These are phyloP conservation scores for Agonopterix arenella DNA, from an alignment of 2,888 invertebrate species.

Conservation along the genomic window DNA sequence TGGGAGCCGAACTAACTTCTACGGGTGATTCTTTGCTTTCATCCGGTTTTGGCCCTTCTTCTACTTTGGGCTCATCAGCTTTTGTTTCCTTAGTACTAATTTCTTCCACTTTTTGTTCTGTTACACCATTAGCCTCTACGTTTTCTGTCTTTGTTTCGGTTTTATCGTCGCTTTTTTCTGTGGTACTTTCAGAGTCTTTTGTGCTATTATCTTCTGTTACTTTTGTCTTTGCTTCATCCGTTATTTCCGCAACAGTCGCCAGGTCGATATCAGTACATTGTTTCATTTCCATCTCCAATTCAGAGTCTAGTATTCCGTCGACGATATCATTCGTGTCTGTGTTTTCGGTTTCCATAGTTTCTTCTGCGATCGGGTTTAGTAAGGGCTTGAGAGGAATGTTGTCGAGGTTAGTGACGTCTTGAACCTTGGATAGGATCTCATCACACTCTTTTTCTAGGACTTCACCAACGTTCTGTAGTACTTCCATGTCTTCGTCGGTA, in stretches of 20 bases:
- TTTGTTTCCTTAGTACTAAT: slow-evolving; percentile 18
- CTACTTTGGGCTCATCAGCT: slow-evolving; percentile 7
- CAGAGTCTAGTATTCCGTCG: slow-evolving; percentile 57
- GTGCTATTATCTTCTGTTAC: slow-evolving; percentile 12
- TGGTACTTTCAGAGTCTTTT: slow-evolving; percentile 9
- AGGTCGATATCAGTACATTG: slow-evolving; percentile 35
- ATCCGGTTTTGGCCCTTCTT: not conserved
- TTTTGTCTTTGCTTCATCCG: slow-evolving; percentile 21
- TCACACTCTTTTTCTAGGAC: slow-evolving; percentile 69
- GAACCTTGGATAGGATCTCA: slow-evolving; percentile 66
- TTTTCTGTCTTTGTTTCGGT: slow-evolving; percentile 17
- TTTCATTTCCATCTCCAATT: slow-evolving; percentile 55
- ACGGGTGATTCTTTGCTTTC: not conserved
- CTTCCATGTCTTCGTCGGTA: slow-evolving; percentile 48
- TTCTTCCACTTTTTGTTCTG: slow-evolving; percentile 15
- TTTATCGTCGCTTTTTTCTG: slow-evolving; percentile 2
- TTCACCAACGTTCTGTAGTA: slow-evolving; percentile 54
- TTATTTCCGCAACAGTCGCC: slow-evolving; percentile 28
- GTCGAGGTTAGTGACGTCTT: slow-evolving; percentile 62
- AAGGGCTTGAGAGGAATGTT: slow-evolving; percentile 56
- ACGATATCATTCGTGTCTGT: slow-evolving; percentile 56
- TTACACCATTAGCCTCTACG: slow-evolving; percentile 12
- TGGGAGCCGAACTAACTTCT: slow-evolving; percentile 1
- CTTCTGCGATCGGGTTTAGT: slow-evolving; percentile 54
- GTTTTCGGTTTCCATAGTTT: slow-evolving; percentile 57